These are phyloP conservation scores for Anguilla obscura DNA, from an alignment of 2,797 vertebrate species.

Conservation along the genomic window DNA sequence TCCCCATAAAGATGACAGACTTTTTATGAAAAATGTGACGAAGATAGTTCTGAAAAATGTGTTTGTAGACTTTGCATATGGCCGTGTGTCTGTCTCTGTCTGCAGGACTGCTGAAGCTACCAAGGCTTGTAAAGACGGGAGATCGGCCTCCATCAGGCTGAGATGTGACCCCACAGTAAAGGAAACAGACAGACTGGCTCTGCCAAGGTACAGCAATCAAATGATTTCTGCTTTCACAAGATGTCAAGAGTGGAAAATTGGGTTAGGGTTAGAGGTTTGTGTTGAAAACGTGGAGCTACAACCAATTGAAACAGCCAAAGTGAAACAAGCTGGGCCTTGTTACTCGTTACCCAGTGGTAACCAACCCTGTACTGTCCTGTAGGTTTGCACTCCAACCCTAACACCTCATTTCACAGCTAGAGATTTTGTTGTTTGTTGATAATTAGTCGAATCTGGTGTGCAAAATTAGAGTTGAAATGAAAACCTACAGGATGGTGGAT, in stretches of 20 bases:
- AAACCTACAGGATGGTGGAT: no score
- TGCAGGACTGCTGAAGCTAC: slow-evolving; percentile 84
- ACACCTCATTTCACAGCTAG: no score
- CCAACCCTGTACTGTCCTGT: no score
- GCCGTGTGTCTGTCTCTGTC: slow-evolving; percentile 14
- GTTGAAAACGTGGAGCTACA: slow-evolving; percentile 28
- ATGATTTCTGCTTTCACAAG: neutral
- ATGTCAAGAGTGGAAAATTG: slow-evolving; percentile 20
- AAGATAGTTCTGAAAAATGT: neutral
- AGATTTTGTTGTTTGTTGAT: no score
- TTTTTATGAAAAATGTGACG: neutral
- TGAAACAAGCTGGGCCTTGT: neutral
- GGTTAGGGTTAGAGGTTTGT: slow-evolving; percentile 6
- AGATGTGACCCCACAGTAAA: slow-evolving; percentile 78
- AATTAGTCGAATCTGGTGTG: no score
- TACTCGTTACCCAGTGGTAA: no score
- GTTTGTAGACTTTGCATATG: neutral
- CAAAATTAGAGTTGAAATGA: no score
- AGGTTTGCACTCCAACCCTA: no score
- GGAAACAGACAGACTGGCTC: slow-evolving; percentile 63
- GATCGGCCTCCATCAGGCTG: slow-evolving; percentile 82
- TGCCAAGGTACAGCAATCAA: slow-evolving; percentile 75
- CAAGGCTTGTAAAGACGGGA: slow-evolving; percentile 82
- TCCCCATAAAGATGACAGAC: no score
- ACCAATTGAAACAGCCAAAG: neutral